These are phyloP conservation scores for Proales similis DNA, from an alignment of 1,140 invertebrate genomes.

Conservation along the genomic window DNA sequence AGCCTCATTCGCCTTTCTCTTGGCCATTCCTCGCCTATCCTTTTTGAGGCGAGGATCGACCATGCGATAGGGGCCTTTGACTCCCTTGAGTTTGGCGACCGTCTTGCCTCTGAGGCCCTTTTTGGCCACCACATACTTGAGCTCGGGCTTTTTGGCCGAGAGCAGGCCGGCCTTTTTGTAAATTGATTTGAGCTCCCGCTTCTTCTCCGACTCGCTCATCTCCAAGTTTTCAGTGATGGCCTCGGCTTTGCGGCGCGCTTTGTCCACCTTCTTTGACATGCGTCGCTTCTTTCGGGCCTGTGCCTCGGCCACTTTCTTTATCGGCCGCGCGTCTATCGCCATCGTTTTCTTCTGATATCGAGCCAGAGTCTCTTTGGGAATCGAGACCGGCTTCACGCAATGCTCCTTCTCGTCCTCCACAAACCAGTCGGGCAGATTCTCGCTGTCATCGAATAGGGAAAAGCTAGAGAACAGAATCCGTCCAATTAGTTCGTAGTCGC, in stretches of 20 bases:
- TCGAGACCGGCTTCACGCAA: slow-evolving; percentile 67
- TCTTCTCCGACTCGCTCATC: slow-evolving; percentile 80
- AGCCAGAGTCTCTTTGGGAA: slow-evolving; percentile 62
- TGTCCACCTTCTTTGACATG: slow-evolving; percentile 70
- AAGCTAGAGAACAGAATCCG: slow-evolving; percentile 39
- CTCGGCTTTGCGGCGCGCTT: slow-evolving; percentile 90
- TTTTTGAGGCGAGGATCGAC: slow-evolving; percentile 95
- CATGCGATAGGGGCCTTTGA: slow-evolving; percentile 83
- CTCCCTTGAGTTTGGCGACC: slow-evolving; percentile 68
- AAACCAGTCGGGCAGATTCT: slow-evolving; percentile 87
- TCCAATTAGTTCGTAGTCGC: slow-evolving; percentile 36
- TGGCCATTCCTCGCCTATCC: slow-evolving; percentile 63
- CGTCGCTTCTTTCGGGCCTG: slow-evolving; percentile 86
- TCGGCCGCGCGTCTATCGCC: slow-evolving; percentile 83
- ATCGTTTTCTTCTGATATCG: slow-evolving; percentile 60
- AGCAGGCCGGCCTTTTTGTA: slow-evolving; percentile 80
- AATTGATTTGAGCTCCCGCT: slow-evolving; percentile 73
- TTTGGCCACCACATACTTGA: slow-evolving; percentile 88
- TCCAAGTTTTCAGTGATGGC: slow-evolving; percentile 78
- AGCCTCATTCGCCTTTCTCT: slow-evolving; percentile 4
- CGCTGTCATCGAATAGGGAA: slow-evolving; percentile 60
- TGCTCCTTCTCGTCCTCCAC: slow-evolving; percentile 83
- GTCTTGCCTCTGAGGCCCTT: slow-evolving; percentile 64
- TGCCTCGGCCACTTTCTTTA: slow-evolving; percentile 96
- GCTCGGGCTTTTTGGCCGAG: slow-evolving; percentile 66